Evolutionary conservation across 2,797 vertebrate species (phyloP).

Genomic region (Parauchenoglanis ngamensis): DNA sequence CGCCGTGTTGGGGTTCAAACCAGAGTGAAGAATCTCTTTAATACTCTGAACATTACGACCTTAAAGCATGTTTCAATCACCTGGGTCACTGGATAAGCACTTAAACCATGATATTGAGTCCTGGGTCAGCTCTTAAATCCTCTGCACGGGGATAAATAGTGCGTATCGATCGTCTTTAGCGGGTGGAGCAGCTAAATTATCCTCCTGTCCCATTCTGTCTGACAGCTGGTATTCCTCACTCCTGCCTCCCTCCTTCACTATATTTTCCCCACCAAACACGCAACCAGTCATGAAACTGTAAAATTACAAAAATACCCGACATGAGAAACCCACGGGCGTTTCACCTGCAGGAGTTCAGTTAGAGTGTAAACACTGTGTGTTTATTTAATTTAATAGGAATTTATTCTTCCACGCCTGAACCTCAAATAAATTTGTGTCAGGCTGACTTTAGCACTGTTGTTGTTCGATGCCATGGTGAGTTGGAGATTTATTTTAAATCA

Average conservation of each 20-base stretch:
- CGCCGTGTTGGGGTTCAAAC: neutral
- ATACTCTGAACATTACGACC: neutral
- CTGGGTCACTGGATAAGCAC: slow-evolving; percentile 34
- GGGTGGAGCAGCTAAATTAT: slow-evolving; percentile 67
- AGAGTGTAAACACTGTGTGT: neutral
- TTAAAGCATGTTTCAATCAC: slow-evolving; percentile 55
- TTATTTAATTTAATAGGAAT: neutral
- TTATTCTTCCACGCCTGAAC: neutral
- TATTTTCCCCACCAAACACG: neutral
- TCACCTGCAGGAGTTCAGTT: neutral
- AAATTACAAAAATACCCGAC: neutral
- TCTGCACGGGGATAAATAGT: slow-evolving; percentile 58
- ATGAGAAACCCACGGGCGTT: neutral
- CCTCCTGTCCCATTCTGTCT: slow-evolving; percentile 66
- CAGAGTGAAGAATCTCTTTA: neutral
- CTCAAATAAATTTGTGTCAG: neutral
- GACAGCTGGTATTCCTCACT: slow-evolving; percentile 64
- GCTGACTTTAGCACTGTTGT: neutral
- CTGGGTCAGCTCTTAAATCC: slow-evolving; percentile 55
- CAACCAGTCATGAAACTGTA: neutral
- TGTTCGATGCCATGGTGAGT: too few species aligned
- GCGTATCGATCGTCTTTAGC: slow-evolving; percentile 68
- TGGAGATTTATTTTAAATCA: neutral
- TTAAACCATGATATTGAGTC: slow-evolving; percentile 64
- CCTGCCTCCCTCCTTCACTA: neutral